Evolutionary conservation across 2,113 vertebrate genomes (phyloP).

Genomic region (Rallus limicola): DNA sequence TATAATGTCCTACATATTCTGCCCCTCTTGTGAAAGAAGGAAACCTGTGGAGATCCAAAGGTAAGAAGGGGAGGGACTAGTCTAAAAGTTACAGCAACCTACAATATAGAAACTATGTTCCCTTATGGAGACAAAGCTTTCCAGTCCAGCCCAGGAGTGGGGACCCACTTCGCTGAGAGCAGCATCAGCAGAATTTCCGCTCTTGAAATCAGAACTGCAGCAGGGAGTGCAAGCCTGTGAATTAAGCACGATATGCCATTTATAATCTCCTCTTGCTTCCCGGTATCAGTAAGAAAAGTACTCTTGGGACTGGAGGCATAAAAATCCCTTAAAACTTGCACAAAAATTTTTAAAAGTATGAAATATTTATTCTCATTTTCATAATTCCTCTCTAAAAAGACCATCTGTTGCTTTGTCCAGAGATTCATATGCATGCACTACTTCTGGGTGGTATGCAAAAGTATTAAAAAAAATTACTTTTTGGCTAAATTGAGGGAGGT

Average conservation of each 20-base stretch:
- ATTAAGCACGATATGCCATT: not conserved
- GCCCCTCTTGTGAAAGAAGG: not conserved
- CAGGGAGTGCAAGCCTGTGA: not conserved
- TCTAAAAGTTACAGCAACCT: not conserved
- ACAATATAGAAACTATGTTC: not conserved
- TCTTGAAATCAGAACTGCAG: not conserved
- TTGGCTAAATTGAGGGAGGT: not conserved
- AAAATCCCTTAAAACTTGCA: not conserved
- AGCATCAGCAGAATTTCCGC: not conserved
- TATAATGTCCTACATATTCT: not conserved
- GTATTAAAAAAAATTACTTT: not conserved
- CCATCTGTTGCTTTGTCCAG: conserved; percentile 31
- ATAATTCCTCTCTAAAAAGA: conserved; percentile 29
- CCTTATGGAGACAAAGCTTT: not conserved
- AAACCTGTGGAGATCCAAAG: not conserved
- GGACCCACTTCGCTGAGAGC: not conserved
- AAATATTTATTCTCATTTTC: conserved; percentile 48
- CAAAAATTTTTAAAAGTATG: not conserved
- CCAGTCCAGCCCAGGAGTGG: not conserved
- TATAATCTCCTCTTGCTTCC: not conserved
- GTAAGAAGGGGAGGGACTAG: not conserved
- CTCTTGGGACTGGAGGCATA: not conserved
- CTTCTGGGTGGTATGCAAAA: not conserved
- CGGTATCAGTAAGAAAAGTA: not conserved
- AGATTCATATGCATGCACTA: not conserved